Conservation (phyloP, 2,797 vertebrate genomes). For the Tympanoctomys barrerae region DNA sequence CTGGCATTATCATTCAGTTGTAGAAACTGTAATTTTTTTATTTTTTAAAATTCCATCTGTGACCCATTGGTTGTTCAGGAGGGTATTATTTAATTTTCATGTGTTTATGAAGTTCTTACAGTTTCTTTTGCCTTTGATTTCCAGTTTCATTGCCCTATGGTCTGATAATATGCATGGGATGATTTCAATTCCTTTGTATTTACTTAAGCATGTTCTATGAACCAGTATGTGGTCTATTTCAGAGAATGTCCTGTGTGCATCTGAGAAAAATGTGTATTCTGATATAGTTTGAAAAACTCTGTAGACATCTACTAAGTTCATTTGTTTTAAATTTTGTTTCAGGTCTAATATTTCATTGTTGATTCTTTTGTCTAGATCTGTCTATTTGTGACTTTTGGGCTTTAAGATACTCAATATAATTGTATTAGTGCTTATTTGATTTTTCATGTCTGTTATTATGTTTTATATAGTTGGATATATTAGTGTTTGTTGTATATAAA, state of each 20-base stretch:
- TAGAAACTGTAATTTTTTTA: background rate
- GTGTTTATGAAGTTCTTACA: background rate
- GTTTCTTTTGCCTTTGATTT: background rate
- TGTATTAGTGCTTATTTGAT: background rate
- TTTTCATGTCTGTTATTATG: background rate
- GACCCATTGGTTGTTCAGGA: background rate
- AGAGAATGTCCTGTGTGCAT: background rate
- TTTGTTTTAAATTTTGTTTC: background rate
- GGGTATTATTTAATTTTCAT: background rate
- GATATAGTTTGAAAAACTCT: background rate
- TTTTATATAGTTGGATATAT: background rate
- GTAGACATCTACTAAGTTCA: background rate
- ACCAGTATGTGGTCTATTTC: background rate
- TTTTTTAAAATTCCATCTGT: background rate
- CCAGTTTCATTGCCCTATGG: background rate
- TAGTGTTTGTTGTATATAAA: background rate
- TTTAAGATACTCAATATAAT: background rate
- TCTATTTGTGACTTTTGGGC: background rate
- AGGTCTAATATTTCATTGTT: background rate
- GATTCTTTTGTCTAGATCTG: background rate
- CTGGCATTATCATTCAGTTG: background rate
- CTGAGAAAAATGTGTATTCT: background rate
- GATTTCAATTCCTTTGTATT: background rate
- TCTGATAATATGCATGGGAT: background rate
- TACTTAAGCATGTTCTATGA: background rate